These are phyloP conservation scores for Tridacna crocea DNA, from an alignment of 2,888 invertebrate genomes.

Conservation along the genomic window DNA sequence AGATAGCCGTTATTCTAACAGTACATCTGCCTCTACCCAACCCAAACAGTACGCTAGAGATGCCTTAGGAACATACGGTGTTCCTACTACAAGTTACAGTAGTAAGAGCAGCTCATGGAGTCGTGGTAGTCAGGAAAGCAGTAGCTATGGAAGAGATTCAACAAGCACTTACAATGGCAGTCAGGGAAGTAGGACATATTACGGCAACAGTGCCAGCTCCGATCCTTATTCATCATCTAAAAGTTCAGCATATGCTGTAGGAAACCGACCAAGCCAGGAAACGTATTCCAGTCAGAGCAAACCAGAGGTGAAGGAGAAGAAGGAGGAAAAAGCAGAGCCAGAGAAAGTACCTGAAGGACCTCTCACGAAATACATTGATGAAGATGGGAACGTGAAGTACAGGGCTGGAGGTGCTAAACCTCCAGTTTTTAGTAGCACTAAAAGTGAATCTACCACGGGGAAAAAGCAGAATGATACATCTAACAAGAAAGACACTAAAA, in stretches of 20 bases:
- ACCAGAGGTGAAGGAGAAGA: background rate
- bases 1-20: background rate
- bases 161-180: slow-evolving; percentile 6
- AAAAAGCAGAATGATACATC: background rate
- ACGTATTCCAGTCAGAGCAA: background rate
- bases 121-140: background rate
- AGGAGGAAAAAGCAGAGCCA: slow-evolving; percentile 1
- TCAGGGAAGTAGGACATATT: background rate
- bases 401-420: background rate
- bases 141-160: background rate
- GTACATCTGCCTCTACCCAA: background rate
- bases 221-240: background rate
- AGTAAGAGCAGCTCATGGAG: background rate
- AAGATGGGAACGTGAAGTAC: slow-evolving; percentile 1
- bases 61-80: background rate
- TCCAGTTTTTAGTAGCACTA: background rate
- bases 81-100: background rate
- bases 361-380: slow-evolving; percentile 17
- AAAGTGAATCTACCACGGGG: background rate
- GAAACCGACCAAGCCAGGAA: no score
- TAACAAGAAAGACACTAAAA: background rate
- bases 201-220: background rate
- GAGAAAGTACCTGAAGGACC: slow-evolving; percentile 10
- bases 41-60: background rate
- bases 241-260: background rate